Evolutionary conservation across 2,113 vertebrate species (phyloP).

Genomic region (Eleginops maclovinus): DNA sequence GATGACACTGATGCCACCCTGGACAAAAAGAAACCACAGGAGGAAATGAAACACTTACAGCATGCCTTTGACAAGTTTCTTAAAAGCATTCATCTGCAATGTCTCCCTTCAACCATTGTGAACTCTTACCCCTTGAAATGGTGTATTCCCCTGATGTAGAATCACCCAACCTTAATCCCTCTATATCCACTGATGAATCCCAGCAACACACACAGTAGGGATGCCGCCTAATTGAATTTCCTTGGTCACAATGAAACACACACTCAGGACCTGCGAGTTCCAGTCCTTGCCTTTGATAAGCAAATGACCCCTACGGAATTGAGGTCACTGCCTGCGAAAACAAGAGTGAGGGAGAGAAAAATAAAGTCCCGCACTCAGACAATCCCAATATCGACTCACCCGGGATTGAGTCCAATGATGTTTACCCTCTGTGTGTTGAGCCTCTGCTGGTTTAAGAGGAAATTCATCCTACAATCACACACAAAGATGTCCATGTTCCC

Average conservation of each 20-base stretch:
- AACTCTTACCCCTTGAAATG: slow-evolving; percentile 67
- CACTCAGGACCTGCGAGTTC: slow-evolving; percentile 82
- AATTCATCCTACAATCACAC: slow-evolving; percentile 54
- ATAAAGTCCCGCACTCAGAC: slow-evolving; percentile 83
- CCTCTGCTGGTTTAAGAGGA: slow-evolving; percentile 64
- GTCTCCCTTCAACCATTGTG: slow-evolving; percentile 70
- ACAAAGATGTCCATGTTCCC: slow-evolving; percentile 17
- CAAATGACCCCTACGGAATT: slow-evolving; percentile 91
- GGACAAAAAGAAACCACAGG: slow-evolving; percentile 62
- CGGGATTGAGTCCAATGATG: slow-evolving; percentile 76
- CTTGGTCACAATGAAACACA: slow-evolving; percentile 87
- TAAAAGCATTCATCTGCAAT: slow-evolving; percentile 73
- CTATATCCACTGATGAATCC: slow-evolving; percentile 80
- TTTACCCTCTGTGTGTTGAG: slow-evolving; percentile 75
- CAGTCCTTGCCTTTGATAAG: slow-evolving; percentile 89
- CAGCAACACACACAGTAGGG: slow-evolving; percentile 66
- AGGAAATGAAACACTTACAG: slow-evolving; percentile 74
- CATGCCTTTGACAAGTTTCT: slow-evolving; percentile 67
- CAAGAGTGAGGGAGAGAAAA: slow-evolving; percentile 84
- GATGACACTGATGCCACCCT: slow-evolving; percentile 69
- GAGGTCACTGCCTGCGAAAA: slow-evolving; percentile 89
- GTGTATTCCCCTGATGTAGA: slow-evolving; percentile 65
- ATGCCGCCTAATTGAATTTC: slow-evolving; percentile 90
- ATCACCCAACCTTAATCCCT: slow-evolving; percentile 77
- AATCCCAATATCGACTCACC: slow-evolving; percentile 78